phyloP scores from a whole-genome alignment of 2,888 invertebrate genomes.

The Rhyacophila evoluta region DNA sequence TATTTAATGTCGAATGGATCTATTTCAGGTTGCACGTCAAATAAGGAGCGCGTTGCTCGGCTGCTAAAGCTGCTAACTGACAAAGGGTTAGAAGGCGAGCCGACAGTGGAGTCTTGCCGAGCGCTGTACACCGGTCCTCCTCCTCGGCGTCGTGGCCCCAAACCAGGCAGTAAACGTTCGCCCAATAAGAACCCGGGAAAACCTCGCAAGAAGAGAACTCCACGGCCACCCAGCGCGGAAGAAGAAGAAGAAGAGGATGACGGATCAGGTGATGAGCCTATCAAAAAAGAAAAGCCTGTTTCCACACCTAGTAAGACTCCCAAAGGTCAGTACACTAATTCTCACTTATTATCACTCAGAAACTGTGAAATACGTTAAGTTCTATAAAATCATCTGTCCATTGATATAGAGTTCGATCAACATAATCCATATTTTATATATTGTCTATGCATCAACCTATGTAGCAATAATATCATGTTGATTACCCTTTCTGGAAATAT shows the following conservation, averaged over 20 bases:
- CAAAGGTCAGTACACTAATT: neutral
- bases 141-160: constrained; percentile 62
- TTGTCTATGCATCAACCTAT: too few species aligned
- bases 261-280: constrained; percentile 36
- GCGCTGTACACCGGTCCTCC: constrained; percentile 58
- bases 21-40: constrained; percentile 65
- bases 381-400: too few species aligned
- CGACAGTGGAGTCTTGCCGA: constrained; percentile 66
- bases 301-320: neutral
- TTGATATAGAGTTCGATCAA: too few species aligned
- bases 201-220: constrained; percentile 61
- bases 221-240: constrained; percentile 60
- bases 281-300: neutral
- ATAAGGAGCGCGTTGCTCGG: constrained; percentile 67
- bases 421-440: too few species aligned
- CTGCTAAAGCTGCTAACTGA: constrained; percentile 64
- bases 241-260: constrained; percentile 66
- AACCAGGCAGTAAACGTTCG: constrained; percentile 47
- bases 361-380: too few species aligned
- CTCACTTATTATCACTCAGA: too few species aligned
- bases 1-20: neutral
- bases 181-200: constrained; percentile 30
- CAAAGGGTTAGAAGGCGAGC: constrained; percentile 69
- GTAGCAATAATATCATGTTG: too few species aligned
- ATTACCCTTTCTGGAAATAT: too few species aligned